A percentile compares a stretch with the other conserved stretches of the same genome.
Conservation (phyloP, 1,140 invertebrate genomes). For the Drosophila bipectinata region DNA sequence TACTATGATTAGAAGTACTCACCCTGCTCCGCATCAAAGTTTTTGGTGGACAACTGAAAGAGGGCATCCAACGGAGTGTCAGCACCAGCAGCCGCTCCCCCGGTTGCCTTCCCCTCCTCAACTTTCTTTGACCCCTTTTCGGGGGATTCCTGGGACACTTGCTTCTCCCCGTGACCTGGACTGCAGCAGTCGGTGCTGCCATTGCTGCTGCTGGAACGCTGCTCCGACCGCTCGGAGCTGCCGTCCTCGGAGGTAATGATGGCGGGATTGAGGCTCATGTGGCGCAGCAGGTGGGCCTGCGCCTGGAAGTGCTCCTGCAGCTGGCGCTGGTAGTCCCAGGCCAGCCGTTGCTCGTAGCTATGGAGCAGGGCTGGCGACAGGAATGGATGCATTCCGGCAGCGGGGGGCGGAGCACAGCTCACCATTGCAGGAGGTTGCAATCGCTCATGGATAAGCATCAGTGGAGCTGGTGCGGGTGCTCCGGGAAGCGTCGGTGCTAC, state of each 20-base stretch:
- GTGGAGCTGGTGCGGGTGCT: not conserved
- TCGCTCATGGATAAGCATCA: constrained; percentile 28
- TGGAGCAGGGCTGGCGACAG: constrained; percentile 72
- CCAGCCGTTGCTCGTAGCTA: constrained; percentile 85
- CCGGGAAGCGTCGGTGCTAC: not conserved
- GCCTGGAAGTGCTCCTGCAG: constrained; percentile 84
- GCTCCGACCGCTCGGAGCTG: constrained; percentile 84
- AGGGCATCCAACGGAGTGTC: constrained; percentile 96
- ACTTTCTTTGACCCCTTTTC: constrained; percentile 4
- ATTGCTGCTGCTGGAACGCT: constrained; percentile 84
- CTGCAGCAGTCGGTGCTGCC: constrained; percentile 88
- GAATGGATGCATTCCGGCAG: constrained; percentile 68
- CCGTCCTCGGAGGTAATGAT: constrained; percentile 82
- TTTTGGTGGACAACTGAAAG: constrained; percentile 98
- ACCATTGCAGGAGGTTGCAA: constrained; percentile 18
- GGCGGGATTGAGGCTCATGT: constrained; percentile 81
- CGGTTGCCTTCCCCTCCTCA: constrained; percentile 38
- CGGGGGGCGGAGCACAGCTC: constrained; percentile 15
- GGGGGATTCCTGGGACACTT: not conserved
- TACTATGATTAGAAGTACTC: constrained; percentile 69
- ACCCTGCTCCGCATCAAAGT: constrained; percentile 93
- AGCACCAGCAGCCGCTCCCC: constrained; percentile 74
- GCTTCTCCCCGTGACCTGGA: constrained; percentile 81
- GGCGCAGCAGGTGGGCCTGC: constrained; percentile 73
- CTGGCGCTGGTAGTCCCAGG: constrained; percentile 86